Evolutionary conservation across 2,888 invertebrate genomes (phyloP).

Genomic region (Leucania comma): DNA sequence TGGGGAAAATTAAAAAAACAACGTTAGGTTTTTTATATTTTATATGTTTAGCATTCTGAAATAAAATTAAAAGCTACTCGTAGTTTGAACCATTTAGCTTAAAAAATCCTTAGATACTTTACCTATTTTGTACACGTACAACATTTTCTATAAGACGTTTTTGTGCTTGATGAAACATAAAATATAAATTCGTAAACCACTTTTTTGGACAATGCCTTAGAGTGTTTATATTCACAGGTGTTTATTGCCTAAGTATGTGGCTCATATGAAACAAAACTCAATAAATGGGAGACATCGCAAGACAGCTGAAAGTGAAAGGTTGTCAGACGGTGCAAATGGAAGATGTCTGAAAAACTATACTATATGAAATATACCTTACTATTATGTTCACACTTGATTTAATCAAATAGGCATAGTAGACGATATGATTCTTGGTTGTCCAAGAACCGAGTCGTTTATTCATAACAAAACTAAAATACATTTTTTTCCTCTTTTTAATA

Average conservation of each 20-base stretch:
- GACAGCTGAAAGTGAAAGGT: constrained; percentile 28
- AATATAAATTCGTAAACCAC: constrained; percentile 8
- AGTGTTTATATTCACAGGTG: constrained; percentile 29
- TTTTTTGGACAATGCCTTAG: constrained; percentile 7
- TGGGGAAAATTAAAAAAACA: too few species aligned
- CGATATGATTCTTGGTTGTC: too few species aligned
- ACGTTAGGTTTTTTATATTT: too few species aligned
- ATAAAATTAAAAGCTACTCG: background rate
- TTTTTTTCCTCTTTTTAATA: too few species aligned
- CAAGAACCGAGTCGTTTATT: too few species aligned
- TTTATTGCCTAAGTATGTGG: constrained; percentile 13
- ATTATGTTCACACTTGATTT: background rate
- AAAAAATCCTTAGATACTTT: too few species aligned
- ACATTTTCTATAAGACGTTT: background rate
- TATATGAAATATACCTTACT: background rate
- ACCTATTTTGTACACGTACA: background rate
- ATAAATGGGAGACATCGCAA: constrained; percentile 34
- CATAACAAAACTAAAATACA: too few species aligned
- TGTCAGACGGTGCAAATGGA: constrained; percentile 15
- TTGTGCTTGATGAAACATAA: background rate
- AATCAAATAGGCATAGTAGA: background rate
- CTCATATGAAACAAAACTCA: constrained; percentile 28
- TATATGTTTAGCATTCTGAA: too few species aligned
- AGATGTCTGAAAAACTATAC: background rate
- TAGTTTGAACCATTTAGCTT: background rate